Base-by-base conservation (phyloP, 2,888 invertebrate species). In the Pseudanteris insignis region DNA sequence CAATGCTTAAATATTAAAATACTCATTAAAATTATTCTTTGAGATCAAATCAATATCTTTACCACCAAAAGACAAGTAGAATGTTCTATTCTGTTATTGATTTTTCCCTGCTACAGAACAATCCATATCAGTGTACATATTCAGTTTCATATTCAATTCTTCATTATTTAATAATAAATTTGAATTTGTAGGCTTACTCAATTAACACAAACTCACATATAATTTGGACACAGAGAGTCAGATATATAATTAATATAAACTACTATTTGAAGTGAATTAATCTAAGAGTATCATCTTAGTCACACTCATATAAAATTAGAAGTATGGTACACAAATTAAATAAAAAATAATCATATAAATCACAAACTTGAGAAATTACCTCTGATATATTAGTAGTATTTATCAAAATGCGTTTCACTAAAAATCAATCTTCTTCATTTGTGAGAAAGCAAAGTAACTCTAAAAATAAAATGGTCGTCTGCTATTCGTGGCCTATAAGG, bases 401-500 rank as follows among this genome's bases (percentile, higher is more conserved):
- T 4, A 2, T 11, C 8, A 14, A 25, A 14, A 41, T 18, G n/a
- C 4, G 4, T 6, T n/a, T 2, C 11, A 9, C 9, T 43, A 6
- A 10, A 32, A 2, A 24, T 4, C 18, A 15, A 25, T 21, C 7
- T 21, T 5, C 21, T 21, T 5, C 15, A 10, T 30, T 14, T 21
- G 33, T 5, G 2, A 8, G 7, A n/a, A 13, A 32, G 37, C 36
- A 43, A 30, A 33, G 37, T 25, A 33, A 25, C 47, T 44, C 54
- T 60, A 61, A 61, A 61, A 61, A 61, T 61, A 61, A 46, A 34
- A 29, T 30, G 32, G 11, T 46, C 43, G 44, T 60, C 59, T 53
- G 44, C 51, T 60, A 48, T 47, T 47, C 55, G 40, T 53, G 41
- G 41, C 51, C 30, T 37, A 14, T 30, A n/a, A n/a, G n/a, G 37